Base-by-base conservation (phyloP, 2,888 invertebrate genomes). In the Halictus ligatus region DNA sequence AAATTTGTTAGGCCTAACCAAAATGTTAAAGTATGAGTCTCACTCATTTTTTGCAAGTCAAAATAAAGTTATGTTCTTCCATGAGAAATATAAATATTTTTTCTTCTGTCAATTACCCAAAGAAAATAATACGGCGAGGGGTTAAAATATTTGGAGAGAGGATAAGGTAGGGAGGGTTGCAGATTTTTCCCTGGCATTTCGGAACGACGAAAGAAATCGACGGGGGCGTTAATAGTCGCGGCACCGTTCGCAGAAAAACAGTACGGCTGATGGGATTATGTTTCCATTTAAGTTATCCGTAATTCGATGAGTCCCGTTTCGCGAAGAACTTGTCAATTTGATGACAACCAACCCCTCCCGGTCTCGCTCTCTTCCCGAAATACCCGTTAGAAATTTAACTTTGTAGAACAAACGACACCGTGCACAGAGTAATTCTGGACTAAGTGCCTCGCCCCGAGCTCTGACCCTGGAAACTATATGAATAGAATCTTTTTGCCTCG, bases 401-500 rank as follows among this genome's bases (percentile, higher is more conserved):
- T 50, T 35, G 29, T 50, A 35, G 29, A 50, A 74, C 73, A 74
- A 74, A 74, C 18, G 73, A 29, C 50, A 50, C 25, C 18, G 50
- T 50, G 73, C 29, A 7, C 21, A 18, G 73, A 74, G 50, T 58
- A 43, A 46, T 73, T 73, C 40, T 12, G 5, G 18, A 40, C 25
- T 60, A 60, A 58, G 58, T 60, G 58, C 60, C 58, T 75, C 43
- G 12, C 58, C n/a, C 60, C 15, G 15, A 75, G 60, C 40, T 58
- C n/a, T 75, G 43, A 58, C 29, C 40, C 54, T 58, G 40, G 35
- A 40, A 75, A 54, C 75, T 58, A 75, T 58, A 58, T 50, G 74
- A 74, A 74, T 60, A 58, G 43, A 75, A 54, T 75, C 58, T 75
- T 75, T 75, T 60, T 25, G n/a, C n/a, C 75, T 6, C 40, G 43